Evolutionary conservation across 2,888 invertebrate genomes (phyloP).

Genomic region (Megamerina dolium): DNA sequence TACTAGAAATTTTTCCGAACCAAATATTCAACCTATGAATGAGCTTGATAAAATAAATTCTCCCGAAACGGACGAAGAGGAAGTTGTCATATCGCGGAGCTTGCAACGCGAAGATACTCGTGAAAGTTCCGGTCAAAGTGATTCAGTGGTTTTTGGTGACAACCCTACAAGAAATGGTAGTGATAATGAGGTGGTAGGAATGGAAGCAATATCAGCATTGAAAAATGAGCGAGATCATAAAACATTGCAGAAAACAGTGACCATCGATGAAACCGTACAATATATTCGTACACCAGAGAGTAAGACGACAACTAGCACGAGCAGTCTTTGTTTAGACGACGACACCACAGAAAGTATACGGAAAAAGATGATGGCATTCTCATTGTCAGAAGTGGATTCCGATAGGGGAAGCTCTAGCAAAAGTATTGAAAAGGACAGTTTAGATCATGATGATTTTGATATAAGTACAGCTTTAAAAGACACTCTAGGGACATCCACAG

Average conservation of each 20-base stretch:
- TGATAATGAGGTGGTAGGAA: neutral
- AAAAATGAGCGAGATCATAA: conserved; percentile 26
- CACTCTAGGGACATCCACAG: conserved; percentile 38
- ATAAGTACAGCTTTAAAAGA: conserved; percentile 41
- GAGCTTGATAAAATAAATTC: conserved; percentile 26
- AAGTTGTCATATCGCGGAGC: conserved; percentile 30
- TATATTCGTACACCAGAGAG: conserved; percentile 16
- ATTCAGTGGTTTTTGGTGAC: conserved; percentile 32
- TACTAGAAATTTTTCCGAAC: conserved; percentile 27
- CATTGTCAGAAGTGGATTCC: conserved; percentile 44
- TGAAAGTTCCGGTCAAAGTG: conserved; percentile 38
- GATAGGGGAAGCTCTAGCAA: conserved; percentile 30
- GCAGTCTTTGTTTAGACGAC: conserved; percentile 31
- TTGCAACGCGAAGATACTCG: conserved; percentile 31
- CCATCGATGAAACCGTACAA: conserved; percentile 29
- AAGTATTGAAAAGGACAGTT: conserved; percentile 6
- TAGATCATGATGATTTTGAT: conserved; percentile 35
- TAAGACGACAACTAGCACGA: conserved; percentile 23
- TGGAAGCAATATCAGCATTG: conserved; percentile 20
- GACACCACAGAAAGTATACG: conserved; percentile 38
- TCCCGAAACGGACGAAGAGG: conserved; percentile 31
- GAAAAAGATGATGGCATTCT: conserved; percentile 43
- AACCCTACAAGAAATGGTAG: neutral
- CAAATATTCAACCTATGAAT: conserved; percentile 28
- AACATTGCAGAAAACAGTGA: conserved; percentile 29